Conservation (phyloP, 2,113 vertebrate species). For the Panthera uncia region DNA sequence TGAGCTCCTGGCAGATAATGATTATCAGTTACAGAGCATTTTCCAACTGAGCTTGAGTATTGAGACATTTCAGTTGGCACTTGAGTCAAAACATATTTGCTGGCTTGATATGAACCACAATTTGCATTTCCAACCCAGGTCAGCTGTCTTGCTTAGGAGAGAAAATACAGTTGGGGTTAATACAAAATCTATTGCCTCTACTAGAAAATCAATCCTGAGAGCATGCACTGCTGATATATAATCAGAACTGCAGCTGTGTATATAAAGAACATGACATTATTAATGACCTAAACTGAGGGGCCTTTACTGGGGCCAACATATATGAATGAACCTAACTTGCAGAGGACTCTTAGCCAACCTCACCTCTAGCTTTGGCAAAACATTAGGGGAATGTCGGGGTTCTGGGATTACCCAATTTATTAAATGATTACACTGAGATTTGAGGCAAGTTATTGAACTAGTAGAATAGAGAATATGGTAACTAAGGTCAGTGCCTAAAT, state of each 20-base stretch:
- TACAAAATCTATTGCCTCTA: slow-evolving; percentile 24
- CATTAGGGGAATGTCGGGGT: neutral
- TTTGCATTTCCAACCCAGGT: neutral
- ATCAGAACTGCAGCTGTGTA: neutral
- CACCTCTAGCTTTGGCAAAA: neutral
- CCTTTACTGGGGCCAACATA: neutral
- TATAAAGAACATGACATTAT: neutral
- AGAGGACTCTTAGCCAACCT: neutral
- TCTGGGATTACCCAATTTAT: neutral
- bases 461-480: neutral
- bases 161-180: neutral
- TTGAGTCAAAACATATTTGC: slow-evolving; percentile 23
- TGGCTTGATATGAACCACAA: neutral
- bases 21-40: neutral
- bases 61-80: neutral
- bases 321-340: neutral
- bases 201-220: slow-evolving; percentile 34
- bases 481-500: neutral
- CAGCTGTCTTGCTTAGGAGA: neutral
- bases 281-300: neutral
- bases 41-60: slow-evolving; percentile 12
- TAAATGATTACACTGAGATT: neutral
- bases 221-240: neutral
- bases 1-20: neutral
- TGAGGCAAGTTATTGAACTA: neutral